These are phyloP conservation scores for Andrena bicolor DNA, from an alignment of 2,888 invertebrate species.

Conservation along the genomic window DNA sequence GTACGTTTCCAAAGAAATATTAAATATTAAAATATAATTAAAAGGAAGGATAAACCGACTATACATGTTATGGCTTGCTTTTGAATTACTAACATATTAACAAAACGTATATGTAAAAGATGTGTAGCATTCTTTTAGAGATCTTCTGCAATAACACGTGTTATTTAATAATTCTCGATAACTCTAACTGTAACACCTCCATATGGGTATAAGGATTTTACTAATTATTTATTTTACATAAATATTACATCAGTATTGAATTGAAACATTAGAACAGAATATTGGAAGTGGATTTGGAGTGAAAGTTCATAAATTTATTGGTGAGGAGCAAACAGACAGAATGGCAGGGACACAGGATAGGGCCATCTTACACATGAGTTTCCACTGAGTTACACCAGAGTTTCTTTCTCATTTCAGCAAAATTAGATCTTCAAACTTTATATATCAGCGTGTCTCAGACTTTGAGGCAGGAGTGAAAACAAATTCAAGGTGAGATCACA, in stretches of 20 bases:
- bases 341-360: constrained; percentile 83
- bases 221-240: constrained; percentile 19
- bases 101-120: constrained; percentile 21
- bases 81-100: constrained; percentile 38
- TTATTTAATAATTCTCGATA: neutral
- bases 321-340: constrained; percentile 80
- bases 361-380: constrained; percentile 81
- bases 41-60: neutral
- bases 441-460: constrained; percentile 87
- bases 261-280: neutral
- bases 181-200: neutral
- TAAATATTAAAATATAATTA: constrained; percentile 4
- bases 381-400: constrained; percentile 81
- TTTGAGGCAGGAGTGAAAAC: constrained; percentile 87
- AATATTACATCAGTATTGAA: constrained; percentile 8
- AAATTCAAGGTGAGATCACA: constrained; percentile 87
- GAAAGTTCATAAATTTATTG: constrained; percentile 49
- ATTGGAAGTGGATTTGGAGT: constrained; percentile 31
- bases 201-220: constrained; percentile 9
- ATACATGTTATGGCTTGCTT: constrained; percentile 17
- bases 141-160: constrained; percentile 5
- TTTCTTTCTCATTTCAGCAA: constrained; percentile 87
- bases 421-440: constrained; percentile 86
- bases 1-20: constrained; percentile 30
- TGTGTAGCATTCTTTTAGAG: neutral